Evolutionary conservation across 2,113 vertebrate species (phyloP).

Genomic region (Oophaga pumilio): DNA sequence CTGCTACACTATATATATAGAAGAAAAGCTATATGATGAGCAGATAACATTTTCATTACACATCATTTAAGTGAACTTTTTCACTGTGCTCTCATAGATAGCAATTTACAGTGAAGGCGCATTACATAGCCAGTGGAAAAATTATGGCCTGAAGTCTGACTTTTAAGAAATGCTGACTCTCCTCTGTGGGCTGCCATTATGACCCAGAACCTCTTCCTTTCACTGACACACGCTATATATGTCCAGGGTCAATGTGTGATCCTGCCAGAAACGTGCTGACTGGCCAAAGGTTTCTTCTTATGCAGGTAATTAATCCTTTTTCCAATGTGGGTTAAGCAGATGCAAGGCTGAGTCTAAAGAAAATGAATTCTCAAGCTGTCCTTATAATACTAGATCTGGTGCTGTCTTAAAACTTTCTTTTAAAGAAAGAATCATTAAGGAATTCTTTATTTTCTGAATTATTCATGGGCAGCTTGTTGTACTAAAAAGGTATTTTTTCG

Average conservation of each 20-base stretch:
- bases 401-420: slow-evolving; percentile 4
- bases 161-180: slow-evolving; percentile 66
- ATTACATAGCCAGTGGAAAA: neutral
- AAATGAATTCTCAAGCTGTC: slow-evolving; percentile 35
- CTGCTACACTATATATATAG: neutral
- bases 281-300: slow-evolving; percentile 62
- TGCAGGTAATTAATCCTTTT: slow-evolving; percentile 78
- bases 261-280: slow-evolving; percentile 72
- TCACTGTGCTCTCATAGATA: neutral
- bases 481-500: neutral
- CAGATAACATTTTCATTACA: neutral
- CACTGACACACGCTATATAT: slow-evolving; percentile 59
- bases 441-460: neutral
- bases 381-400: neutral
- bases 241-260: slow-evolving; percentile 69
- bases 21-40: neutral
- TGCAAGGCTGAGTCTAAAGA: slow-evolving; percentile 66
- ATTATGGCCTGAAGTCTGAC: slow-evolving; percentile 39
- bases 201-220: slow-evolving; percentile 63
- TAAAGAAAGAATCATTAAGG: neutral
- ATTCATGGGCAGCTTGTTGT: neutral
- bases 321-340: slow-evolving; percentile 80
- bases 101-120: neutral
- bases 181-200: slow-evolving; percentile 57
- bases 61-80: slow-evolving; percentile 5